A percentile compares a stretch with the other conserved stretches of the same genome.
Conservation (phyloP, 2,888 invertebrate species). For the Mesorhabditis sp. region DNA sequence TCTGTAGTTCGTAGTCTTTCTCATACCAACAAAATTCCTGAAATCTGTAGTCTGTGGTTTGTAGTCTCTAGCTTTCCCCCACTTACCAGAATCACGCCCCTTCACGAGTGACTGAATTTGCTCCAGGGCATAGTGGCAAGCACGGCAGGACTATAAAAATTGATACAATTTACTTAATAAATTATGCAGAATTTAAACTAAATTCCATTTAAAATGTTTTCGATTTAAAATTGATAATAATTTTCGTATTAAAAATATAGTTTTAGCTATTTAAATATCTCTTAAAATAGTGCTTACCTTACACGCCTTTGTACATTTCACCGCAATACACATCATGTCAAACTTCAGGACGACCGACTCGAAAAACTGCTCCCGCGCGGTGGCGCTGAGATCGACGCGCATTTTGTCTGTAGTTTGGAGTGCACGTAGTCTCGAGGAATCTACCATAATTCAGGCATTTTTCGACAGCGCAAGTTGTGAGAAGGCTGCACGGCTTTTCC, state of each 20-base stretch:
- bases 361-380: conserved; percentile 26
- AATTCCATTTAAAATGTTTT: too few relatives aligned
- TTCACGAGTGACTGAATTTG: conserved; percentile 39
- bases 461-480: conserved; percentile 38
- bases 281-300: neutral
- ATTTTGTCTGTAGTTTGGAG: conserved; percentile 19
- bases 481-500: conserved; percentile 15
- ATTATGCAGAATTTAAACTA: too few relatives aligned
- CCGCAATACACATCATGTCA: conserved; percentile 40
- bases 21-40: too few relatives aligned
- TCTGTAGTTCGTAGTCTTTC: too few relatives aligned
- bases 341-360: conserved; percentile 34
- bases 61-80: too few relatives aligned
- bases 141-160: conserved; percentile 22
- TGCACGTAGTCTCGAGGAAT: neutral
- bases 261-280: neutral
- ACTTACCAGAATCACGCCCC: conserved; percentile 36
- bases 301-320: conserved; percentile 36
- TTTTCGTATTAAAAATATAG: neutral
- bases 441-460: conserved; percentile 34
- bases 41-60: neutral
- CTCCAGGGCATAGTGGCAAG: conserved; percentile 39
- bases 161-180: too few relatives aligned
- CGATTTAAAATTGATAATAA: too few relatives aligned
- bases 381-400: conserved; percentile 18